Percentiles rank a stretch among this genome's conserved stretches.
These are phyloP conservation scores for Coelopa pilipes DNA, from an alignment of 2,888 invertebrate species.

Conservation along the genomic window DNA sequence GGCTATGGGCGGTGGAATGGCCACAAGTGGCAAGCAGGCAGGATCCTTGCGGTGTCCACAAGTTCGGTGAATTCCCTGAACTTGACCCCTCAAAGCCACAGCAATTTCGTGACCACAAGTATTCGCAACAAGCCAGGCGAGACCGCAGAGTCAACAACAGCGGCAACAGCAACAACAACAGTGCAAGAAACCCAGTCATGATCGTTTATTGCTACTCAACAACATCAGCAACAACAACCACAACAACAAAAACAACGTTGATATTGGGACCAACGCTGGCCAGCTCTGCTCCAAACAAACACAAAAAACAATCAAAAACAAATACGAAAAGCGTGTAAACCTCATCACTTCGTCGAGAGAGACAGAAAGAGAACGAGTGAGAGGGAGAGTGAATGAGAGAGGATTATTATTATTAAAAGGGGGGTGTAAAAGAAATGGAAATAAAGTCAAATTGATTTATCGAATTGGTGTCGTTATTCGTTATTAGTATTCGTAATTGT, in stretches of 20 bases:
- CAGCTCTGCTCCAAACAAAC: background rate
- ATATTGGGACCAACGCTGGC: background rate
- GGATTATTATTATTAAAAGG: too few species aligned
- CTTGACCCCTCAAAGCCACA: slow-evolving; percentile 50
- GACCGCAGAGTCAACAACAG: background rate
- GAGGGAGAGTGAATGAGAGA: too few species aligned
- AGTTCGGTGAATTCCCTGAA: slow-evolving; percentile 50
- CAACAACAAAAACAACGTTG: background rate
- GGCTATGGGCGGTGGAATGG: too few species aligned
- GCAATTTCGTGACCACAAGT: slow-evolving; percentile 27
- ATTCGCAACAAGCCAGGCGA: slow-evolving; percentile 9
- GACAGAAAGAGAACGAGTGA: too few species aligned
- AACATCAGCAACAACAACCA: too few species aligned
- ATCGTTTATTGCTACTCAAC: background rate
- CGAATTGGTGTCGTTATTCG: too few species aligned
- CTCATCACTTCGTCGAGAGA: background rate
- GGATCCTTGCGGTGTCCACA: too few species aligned
- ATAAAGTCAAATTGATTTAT: background rate
- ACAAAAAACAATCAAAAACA: too few species aligned
- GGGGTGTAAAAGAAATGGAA: background rate
- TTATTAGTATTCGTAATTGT: too few species aligned
- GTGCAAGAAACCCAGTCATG: slow-evolving; percentile 19
- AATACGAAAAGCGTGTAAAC: too few species aligned
- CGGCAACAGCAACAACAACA: slow-evolving; percentile 30
- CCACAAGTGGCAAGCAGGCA: too few species aligned